Conservation (phyloP, 2,797 vertebrate species). For the Galagoides demidoff region DNA sequence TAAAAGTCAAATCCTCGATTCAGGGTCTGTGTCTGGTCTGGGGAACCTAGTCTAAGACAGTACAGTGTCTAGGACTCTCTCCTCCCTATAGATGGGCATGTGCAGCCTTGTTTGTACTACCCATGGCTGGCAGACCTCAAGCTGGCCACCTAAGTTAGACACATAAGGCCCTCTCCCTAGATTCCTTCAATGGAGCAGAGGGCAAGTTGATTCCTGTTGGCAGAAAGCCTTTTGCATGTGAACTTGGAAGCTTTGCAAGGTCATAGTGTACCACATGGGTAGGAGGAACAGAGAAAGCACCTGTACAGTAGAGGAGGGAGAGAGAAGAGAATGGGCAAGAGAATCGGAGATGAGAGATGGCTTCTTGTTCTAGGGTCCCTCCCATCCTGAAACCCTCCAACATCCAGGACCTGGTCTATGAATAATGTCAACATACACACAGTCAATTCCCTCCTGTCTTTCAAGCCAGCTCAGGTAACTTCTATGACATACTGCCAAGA, state of each 20-base stretch:
- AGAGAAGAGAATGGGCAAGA: neutral
- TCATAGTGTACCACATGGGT: neutral
- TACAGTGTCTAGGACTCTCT: neutral
- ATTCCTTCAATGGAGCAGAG: neutral
- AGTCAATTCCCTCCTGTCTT: neutral
- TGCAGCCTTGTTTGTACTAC: neutral
- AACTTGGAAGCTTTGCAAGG: neutral
- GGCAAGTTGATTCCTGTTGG: neutral
- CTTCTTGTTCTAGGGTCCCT: neutral
- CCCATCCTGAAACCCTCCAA: neutral
- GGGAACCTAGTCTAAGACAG: neutral
- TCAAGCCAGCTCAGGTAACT: constrained; percentile 1
- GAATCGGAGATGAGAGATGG: neutral
- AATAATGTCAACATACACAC: neutral
- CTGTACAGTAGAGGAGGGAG: neutral
- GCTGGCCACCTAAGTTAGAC: neutral
- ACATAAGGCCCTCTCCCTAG: neutral
- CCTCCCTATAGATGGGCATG: neutral
- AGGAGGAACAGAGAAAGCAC: constrained; percentile 13
- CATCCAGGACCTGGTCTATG: neutral
- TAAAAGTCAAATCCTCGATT: neutral
- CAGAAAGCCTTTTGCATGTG: neutral
- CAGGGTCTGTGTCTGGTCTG: neutral
- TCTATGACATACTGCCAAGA: neutral
- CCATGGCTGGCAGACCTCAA: neutral